Conservation (phyloP, 2,113 vertebrate genomes). For the Neopipo cinnamomea region DNA sequence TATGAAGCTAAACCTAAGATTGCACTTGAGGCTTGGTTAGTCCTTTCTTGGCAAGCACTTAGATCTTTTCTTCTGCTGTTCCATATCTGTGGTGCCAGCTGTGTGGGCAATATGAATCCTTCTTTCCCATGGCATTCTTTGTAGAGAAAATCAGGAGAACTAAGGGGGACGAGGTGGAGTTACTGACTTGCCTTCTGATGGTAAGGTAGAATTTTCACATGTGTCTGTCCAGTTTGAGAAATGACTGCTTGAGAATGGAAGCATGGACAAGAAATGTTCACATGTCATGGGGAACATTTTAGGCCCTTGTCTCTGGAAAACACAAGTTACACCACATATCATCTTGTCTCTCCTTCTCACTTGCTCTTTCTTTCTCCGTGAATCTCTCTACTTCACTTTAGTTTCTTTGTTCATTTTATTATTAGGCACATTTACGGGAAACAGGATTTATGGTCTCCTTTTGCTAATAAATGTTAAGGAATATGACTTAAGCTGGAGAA, state of each 20-base stretch:
- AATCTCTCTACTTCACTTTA: not conserved
- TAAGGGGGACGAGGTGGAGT: accelerated
- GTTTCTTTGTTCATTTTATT: constrained; percentile 4
- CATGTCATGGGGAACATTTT: not conserved
- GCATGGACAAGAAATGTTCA: not conserved
- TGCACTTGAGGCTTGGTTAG: not conserved
- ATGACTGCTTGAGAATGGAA: not conserved
- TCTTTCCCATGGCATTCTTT: not conserved
- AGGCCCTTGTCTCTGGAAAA: not conserved
- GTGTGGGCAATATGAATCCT: not conserved
- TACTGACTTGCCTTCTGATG: not conserved
- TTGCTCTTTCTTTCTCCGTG: not conserved
- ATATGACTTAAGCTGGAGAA: constrained; percentile 42
- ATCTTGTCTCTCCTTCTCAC: not conserved
- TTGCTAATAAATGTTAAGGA: constrained; percentile 55
- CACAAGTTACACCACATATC: not conserved
- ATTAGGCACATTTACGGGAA: constrained; percentile 4
- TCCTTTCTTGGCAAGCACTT: not conserved
- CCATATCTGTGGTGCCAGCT: not conserved
- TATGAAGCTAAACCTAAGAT: constrained; percentile 14
- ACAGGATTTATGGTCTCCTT: constrained; percentile 38
- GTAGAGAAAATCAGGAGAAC: not conserved
- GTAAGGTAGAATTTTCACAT: not conserved
- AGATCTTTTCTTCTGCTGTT: not conserved
- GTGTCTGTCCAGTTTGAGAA: not conserved